Percentiles rank a stretch among this genome's conserved stretches.
Conservation (phyloP, 2,113 vertebrate species). For the Bos taurus region DNA sequence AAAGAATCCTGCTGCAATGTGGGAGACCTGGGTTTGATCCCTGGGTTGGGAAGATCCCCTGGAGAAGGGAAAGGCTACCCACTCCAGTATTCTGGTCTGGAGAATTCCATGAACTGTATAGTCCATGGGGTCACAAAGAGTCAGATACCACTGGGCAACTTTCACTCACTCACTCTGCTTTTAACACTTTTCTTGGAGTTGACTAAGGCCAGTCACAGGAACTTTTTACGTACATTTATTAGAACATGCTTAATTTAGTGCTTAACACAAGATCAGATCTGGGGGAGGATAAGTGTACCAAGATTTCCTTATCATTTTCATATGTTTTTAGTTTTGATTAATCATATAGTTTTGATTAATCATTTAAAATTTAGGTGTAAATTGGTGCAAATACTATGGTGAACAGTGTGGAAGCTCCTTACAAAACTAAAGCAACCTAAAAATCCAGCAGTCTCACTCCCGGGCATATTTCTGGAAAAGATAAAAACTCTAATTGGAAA, state of each 20-base stretch:
- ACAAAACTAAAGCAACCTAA: neutral
- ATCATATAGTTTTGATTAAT: neutral
- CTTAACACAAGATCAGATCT: neutral
- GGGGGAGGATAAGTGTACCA: neutral
- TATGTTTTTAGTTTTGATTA: neutral
- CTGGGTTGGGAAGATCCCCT: neutral
- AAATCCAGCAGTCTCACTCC: neutral
- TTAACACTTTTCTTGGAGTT: neutral
- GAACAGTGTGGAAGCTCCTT: neutral
- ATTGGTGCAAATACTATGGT: neutral
- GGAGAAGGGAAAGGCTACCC: neutral
- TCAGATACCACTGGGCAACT: neutral
- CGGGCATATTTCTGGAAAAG: neutral
- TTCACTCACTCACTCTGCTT: neutral
- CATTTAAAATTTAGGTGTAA: neutral
- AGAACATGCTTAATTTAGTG: neutral
- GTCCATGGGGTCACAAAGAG: neutral
- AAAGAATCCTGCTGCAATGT: neutral
- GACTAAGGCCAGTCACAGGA: neutral
- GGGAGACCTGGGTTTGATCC: neutral
- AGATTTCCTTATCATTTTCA: neutral
- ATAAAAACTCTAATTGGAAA: neutral
- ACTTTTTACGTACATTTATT: neutral
- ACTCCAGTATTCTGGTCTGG: neutral
- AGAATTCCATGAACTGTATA: neutral